These are phyloP conservation scores for Volucella zonaria DNA, from an alignment of 2,888 invertebrate species.

Conservation along the genomic window DNA sequence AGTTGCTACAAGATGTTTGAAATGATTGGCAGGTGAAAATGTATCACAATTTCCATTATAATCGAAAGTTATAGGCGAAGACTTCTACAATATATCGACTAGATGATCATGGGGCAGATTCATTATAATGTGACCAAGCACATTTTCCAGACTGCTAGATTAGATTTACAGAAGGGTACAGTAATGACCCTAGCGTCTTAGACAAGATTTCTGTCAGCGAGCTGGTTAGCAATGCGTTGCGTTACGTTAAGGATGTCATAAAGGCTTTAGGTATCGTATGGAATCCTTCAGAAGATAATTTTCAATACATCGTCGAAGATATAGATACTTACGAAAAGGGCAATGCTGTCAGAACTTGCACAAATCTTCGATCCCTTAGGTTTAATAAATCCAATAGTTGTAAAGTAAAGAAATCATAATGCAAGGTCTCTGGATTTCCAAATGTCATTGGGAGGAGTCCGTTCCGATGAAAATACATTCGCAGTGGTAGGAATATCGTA, in stretches of 20 bases:
- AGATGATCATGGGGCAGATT: slow-evolving; percentile 50
- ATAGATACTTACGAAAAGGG: slow-evolving; percentile 29
- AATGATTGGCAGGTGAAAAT: no score
- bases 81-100: slow-evolving; percentile 69
- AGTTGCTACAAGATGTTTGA: no score
- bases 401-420: no score
- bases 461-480: no score
- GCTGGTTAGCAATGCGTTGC: neutral
- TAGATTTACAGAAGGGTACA: slow-evolving; percentile 37
- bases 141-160: slow-evolving; percentile 11
- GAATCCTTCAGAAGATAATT: slow-evolving; percentile 23
- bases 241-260: slow-evolving; percentile 21
- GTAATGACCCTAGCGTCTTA: neutral
- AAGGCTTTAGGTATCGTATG: slow-evolving; percentile 54
- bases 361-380: no score
- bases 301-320: slow-evolving; percentile 4
- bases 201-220: neutral
- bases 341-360: slow-evolving; percentile 33
- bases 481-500: no score
- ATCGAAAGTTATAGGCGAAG: slow-evolving; percentile 14
- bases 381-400: slow-evolving; percentile 39
- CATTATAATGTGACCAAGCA: neutral
- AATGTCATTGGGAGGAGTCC: no score
- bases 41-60: no score
- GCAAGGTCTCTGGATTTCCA: no score